phyloP scores from a whole-genome alignment of 2,888 invertebrate species.

The Drosophila pseudotakahashii region DNA sequence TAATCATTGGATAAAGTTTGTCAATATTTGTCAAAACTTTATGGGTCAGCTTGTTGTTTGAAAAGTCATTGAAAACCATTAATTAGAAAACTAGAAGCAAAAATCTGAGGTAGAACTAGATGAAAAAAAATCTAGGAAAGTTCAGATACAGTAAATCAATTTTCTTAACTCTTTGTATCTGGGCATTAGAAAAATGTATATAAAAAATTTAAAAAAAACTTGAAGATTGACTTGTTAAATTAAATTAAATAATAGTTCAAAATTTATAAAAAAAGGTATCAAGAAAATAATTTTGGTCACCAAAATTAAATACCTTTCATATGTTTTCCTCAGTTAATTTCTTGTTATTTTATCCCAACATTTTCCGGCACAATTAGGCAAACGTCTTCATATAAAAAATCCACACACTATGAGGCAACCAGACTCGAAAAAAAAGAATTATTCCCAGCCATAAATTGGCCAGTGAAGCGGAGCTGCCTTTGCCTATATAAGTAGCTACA shows the following conservation, averaged over 20 bases:
- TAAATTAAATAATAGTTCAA: too few relatives aligned
- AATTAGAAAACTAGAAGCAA: slow-evolving; percentile 1
- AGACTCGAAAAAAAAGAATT: slow-evolving; percentile 11
- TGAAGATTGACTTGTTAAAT: too few relatives aligned
- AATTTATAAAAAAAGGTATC: neutral
- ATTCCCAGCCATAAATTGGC: slow-evolving; percentile 69
- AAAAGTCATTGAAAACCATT: neutral
- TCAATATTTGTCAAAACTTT: slow-evolving; percentile 28
- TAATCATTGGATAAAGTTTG: slow-evolving; percentile 17
- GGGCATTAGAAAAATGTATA: too few relatives aligned
- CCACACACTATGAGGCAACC: slow-evolving; percentile 36
- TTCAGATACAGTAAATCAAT: too few relatives aligned
- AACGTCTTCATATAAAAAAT: slow-evolving; percentile 33
- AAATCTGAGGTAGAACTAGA: too few relatives aligned
- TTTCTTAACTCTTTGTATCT: too few relatives aligned
- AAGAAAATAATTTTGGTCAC: neutral
- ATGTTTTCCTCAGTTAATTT: neutral
- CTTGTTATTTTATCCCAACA: neutral
- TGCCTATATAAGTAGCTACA: slow-evolving; percentile 46
- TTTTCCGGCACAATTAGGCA: slow-evolving; percentile 29
- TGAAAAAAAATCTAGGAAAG: too few relatives aligned
- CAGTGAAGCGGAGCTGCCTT: slow-evolving; percentile 69
- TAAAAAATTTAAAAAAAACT: too few relatives aligned
- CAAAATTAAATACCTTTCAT: neutral
- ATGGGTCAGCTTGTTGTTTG: slow-evolving; percentile 22